A percentile compares a stretch with the other conserved stretches of the same genome.
These are phyloP conservation scores for Drosophila lacicola DNA, from an alignment of 2,888 invertebrate species.

Conservation along the genomic window DNA sequence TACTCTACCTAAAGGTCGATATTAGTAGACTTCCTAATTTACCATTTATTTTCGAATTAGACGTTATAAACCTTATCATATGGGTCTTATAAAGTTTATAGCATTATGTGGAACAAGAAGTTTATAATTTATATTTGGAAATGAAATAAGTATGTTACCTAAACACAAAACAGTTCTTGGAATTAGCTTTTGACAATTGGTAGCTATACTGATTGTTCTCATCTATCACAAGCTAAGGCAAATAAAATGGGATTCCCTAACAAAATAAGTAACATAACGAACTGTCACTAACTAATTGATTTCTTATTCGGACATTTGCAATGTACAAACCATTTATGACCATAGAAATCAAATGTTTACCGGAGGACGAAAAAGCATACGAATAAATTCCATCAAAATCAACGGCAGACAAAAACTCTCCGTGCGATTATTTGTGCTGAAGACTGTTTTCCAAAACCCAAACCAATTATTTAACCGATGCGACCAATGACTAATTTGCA, in stretches of 20 bases:
- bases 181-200: conserved; percentile 1
- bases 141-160: background rate
- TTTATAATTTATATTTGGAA: conserved; percentile 15
- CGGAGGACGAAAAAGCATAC: conserved; percentile 11
- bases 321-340: conserved; percentile 10
- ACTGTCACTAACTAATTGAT: conserved; percentile 31
- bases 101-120: background rate
- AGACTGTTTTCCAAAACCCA: conserved; percentile 10
- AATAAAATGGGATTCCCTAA: background rate
- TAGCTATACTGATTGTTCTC: background rate
- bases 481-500: conserved; percentile 66
- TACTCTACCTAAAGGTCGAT: background rate
- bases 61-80: conserved; percentile 11
- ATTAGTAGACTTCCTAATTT: background rate
- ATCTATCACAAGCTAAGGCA: no score
- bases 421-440: conserved; percentile 38
- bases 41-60: background rate
- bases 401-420: conserved; percentile 51
- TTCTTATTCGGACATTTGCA: conserved; percentile 8
- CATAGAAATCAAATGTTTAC: conserved; percentile 23
- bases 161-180: background rate
- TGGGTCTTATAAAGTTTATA: background rate
- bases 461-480: conserved; percentile 25
- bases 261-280: background rate
- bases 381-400: conserved; percentile 63